Percentiles rank a stretch among this genome's conserved stretches.
Conservation (phyloP, 1,140 invertebrate species). For the Leptinotarsa texana region DNA sequence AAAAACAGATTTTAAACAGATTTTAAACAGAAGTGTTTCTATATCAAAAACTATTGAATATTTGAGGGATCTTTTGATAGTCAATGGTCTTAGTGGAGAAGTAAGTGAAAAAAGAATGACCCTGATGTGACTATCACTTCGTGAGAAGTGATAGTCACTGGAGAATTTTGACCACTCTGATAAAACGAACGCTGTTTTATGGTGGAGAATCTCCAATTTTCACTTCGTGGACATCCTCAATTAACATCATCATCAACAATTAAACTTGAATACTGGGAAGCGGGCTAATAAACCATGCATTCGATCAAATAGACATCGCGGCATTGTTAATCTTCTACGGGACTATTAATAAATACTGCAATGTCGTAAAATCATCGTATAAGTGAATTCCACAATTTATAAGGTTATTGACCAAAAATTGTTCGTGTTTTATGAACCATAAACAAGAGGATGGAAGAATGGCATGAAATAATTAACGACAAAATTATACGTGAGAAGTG, state of each 20-base stretch:
- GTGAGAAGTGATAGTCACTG: too few species aligned
- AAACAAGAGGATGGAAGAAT: neutral
- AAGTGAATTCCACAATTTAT: conserved; percentile 7
- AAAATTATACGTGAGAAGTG: conserved; percentile 2
- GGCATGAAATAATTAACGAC: neutral
- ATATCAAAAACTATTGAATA: too few species aligned
- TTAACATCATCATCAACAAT: neutral
- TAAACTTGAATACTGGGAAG: neutral
- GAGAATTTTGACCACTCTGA: too few species aligned
- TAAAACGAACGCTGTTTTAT: neutral
- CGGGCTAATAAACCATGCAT: too few species aligned
- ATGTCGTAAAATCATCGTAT: conserved; percentile 8
- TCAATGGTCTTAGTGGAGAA: too few species aligned
- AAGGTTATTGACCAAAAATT: conserved; percentile 13
- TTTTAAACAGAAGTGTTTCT: too few species aligned
- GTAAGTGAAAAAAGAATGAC: too few species aligned
- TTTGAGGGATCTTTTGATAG: too few species aligned
- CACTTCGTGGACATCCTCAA: neutral
- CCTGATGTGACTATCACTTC: too few species aligned
- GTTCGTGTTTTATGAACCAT: neutral
- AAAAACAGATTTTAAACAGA: too few species aligned
- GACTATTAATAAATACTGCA: too few species aligned
- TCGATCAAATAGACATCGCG: too few species aligned
- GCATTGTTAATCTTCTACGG: neutral
- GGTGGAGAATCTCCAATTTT: neutral